phyloP scores from a whole-genome alignment of 2,113 vertebrate genomes.

The Enhydra lutris region DNA sequence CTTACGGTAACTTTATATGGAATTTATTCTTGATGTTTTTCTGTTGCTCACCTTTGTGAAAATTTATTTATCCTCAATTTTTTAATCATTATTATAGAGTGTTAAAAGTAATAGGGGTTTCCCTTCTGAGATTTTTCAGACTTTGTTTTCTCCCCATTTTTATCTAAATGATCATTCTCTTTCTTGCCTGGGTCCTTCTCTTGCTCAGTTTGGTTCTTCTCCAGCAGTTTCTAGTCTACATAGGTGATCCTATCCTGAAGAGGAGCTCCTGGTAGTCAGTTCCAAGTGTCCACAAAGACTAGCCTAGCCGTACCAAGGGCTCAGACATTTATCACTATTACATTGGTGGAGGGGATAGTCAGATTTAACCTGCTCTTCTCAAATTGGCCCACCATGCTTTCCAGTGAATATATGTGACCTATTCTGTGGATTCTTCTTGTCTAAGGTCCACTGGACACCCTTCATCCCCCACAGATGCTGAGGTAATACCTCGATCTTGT shows the following conservation, averaged over 20 bases:
- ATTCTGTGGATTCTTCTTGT: neutral
- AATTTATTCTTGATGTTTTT: neutral
- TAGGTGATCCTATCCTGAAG: too few species aligned
- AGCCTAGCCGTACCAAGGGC: neutral
- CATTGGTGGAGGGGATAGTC: too few species aligned
- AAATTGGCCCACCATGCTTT: rapidly evolving
- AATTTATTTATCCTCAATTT: neutral
- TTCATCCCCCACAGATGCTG: neutral
- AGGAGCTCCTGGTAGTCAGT: rapidly evolving
- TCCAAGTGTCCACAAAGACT: rapidly evolving
- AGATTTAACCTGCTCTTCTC: neutral
- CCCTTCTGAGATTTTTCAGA: neutral
- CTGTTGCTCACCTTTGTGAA: neutral
- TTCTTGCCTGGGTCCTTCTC: neutral
- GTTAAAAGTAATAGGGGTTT: too few species aligned
- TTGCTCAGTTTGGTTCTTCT: neutral
- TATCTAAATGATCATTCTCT: neutral
- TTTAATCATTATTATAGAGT: neutral
- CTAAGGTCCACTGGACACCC: neutral
- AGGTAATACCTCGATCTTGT: neutral
- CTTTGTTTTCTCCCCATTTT: neutral
- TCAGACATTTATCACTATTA: neutral
- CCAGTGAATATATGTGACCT: neutral
- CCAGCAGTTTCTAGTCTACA: neutral
- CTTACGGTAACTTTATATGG: neutral